Base-by-base conservation (phyloP, 2,113 vertebrate genomes). In the Odobenus rosmarus region DNA sequence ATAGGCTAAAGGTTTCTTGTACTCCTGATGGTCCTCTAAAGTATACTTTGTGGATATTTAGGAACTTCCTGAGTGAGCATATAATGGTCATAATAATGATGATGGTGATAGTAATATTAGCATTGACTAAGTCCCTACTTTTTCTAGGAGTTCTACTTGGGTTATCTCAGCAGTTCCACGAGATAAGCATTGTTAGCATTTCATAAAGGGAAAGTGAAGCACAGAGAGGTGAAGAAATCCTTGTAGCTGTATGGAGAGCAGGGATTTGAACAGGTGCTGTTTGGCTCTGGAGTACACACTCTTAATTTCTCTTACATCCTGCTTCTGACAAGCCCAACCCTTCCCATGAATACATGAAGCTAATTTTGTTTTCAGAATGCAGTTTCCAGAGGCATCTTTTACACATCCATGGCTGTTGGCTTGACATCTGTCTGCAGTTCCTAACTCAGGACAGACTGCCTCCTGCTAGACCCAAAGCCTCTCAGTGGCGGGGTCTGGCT, bases 401-500 rank as follows among this genome's bases (percentile, higher is more conserved):
- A 3, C 21, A 24, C 18, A 3, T 42, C 13, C 5, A 1, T 8
- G 49, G 9, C 23, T 49, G 8, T 51, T 46, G 7, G 33, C 16
- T 72, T 19, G 53, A 80, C 33, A 53, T 1, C 10, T 2, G 2
- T 46, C 64, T 18, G 11, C 11, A 15, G 59, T 24, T 84, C 62
- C 76, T 53, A 12, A 71, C 57, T 55, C 64, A 19, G 42, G 57
- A 51, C 21, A 31, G 16, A 15, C 1, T 5, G 10, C 36, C 21
- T 62, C 33, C 67, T 59, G 23, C 51, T 42, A 46, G 39, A 55
- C n/a, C 28, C 8, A 0, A 4, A 21, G 64, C 11, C 23, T 49
- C n/a, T 2, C 14, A 0, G 0, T 1, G 10, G 18, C 59, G 26
- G 39, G 42, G 28, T 24, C n/a, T 14, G 9, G 4, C 6, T n/a